Evolutionary conservation across 2,113 vertebrate genomes (phyloP), one percentile per base, ranked within the genome.

Genomic region (Serinus canaria): DNA sequence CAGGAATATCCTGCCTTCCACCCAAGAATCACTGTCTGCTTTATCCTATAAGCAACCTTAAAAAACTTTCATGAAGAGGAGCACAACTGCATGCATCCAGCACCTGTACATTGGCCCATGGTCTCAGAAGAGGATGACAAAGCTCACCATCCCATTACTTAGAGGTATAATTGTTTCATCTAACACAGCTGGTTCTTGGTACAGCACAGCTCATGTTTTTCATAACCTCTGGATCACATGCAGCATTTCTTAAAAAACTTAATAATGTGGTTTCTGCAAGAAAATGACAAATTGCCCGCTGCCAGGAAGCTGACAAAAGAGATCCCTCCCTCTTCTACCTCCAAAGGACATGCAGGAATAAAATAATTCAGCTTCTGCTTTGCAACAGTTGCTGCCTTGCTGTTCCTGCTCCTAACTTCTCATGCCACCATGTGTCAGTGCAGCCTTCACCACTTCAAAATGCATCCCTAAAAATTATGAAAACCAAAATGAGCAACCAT

Each of bases 171-270:
- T 9, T n/a, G 22, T 72, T 60, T 74, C 58, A 63, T 80, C 74
- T 58, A 63, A 67, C 2, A 5, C 52, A 75, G 90, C 53, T 92
- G 78, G 66, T 72, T 94, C 70, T 84, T 6, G 2, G 56, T 83
- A 92, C 4, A 6, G 53, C 72, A 88, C 50, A 93, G 86, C 58
- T 86, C 69, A 75, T 85, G 52, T 68, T 90, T 95, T 89, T 84
- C 81, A 37, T 73, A 96, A 89, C 66, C 84, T 68, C 73, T 53
- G 47, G 58, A 92, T 83, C 59, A 23, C 63, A 89, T 9, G 11
- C 22, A 90, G 68, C 44, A 50, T 60, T 96, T 88, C 89, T 96
- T 95, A 76, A 95, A 90, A 95, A 97, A 94, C 78, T 75, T 86
- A 93, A 92, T 72, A 91, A 92, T 11, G 27, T 46, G 56, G 78